These are phyloP conservation scores for Sebastes steindachneri DNA, from an alignment of 2,797 vertebrate species.

Conservation along the genomic window DNA sequence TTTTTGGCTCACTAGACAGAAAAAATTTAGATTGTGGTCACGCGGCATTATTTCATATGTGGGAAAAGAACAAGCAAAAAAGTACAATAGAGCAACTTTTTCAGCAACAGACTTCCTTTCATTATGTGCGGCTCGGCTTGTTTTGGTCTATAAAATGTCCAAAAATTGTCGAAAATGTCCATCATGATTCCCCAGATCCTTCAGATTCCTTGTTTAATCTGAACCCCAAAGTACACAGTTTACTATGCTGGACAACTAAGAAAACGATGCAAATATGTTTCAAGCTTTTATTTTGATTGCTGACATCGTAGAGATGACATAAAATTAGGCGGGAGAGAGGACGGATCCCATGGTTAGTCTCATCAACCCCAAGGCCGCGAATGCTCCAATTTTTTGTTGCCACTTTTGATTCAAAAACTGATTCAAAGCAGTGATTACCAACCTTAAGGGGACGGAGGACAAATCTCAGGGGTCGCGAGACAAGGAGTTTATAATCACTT, in stretches of 20 bases:
- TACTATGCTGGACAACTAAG: neutral
- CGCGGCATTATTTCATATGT: neutral
- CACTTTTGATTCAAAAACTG: neutral
- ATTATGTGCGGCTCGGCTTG: neutral
- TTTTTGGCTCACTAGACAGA: neutral
- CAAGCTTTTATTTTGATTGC: neutral
- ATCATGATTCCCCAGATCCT: neutral
- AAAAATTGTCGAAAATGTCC: neutral
- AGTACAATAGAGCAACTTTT: neutral
- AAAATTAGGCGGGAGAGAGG: neutral
- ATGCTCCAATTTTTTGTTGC: neutral
- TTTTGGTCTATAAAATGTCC: neutral
- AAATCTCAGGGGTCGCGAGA: neutral
- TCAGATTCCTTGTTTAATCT: neutral
- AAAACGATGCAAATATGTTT: neutral
- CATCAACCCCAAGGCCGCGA: neutral
- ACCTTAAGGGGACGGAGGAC: neutral
- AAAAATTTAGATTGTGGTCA: neutral
- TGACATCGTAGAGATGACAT: neutral
- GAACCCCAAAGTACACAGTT: neutral
- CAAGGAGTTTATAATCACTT: neutral
- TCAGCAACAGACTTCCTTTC: neutral
- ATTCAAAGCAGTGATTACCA: neutral
- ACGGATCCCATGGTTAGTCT: neutral
- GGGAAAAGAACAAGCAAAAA: neutral